These are phyloP conservation scores for Drosophila novamexicana DNA, from an alignment of 1,140 invertebrate species.

Conservation along the genomic window DNA sequence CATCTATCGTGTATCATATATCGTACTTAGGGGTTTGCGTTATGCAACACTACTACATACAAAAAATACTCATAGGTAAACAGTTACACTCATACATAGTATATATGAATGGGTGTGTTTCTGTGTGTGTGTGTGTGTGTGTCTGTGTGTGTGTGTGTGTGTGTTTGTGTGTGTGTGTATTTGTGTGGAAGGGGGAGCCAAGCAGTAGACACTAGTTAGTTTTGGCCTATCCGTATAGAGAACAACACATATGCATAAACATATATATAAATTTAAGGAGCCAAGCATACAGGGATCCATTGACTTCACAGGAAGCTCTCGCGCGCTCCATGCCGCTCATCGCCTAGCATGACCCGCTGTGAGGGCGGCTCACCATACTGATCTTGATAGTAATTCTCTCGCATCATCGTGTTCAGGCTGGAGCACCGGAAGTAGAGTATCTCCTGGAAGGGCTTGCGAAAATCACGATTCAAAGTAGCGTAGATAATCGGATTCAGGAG, in stretches of 20 bases:
- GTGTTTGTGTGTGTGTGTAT: conserved; percentile 29
- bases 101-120: conserved; percentile 1
- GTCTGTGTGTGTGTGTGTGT: conserved; percentile 23
- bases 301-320: conserved; percentile 83
- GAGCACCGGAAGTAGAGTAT: conserved; percentile 95
- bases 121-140: conserved; percentile 27
- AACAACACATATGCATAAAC: conserved; percentile 18
- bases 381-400: conserved; percentile 96
- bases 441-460: conserved; percentile 95
- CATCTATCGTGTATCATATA: conserved; percentile 24
- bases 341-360: conserved; percentile 83
- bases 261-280: conserved; percentile 9
- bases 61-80: conserved; percentile 74
- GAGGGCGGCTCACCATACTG: conserved; percentile 92
- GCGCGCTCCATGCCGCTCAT: conserved; percentile 80
- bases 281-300: conserved; percentile 18
- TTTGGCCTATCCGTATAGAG: conserved; percentile 14
- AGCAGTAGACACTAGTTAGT: conserved; percentile 13
- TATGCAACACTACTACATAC: conserved; percentile 72
- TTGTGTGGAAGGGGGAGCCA: conserved; percentile 9
- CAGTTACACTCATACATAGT: conserved; percentile 21
- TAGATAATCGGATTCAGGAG: conserved; percentile 97
- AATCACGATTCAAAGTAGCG: conserved; percentile 95
- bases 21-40: conserved; percentile 29
- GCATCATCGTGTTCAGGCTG: conserved; percentile 95